Evolutionary conservation across 2,888 invertebrate species (phyloP), one percentile per base, ranked within the genome.

Genomic region (Creontiades dilutus): DNA sequence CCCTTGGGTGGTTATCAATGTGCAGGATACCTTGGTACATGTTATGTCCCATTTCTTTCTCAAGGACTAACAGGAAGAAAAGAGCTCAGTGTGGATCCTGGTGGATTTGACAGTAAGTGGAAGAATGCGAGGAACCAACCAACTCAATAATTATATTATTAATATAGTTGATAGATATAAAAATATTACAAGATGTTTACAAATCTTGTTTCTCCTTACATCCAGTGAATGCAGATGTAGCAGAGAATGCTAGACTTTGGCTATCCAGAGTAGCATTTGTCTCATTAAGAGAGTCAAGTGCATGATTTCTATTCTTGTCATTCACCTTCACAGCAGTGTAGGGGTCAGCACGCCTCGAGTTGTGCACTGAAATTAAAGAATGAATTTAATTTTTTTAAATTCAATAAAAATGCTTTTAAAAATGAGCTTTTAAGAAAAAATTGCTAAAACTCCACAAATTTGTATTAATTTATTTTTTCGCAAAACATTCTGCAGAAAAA

Each of bases 321-420:
- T 37, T 89, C 68, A 87, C 37, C 48, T 91, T 93, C 7, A 95
- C 94, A 57, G 94, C 94, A 2, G 95, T 94, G 92, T 96, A 96
- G 0, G 95, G 93, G 92, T 96, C 95, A 23, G 93, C 94, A 90
- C 95, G 93, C 91, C 95, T 94, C 1, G 95, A 95, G 92, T 96
- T 95, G 92, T 95, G 95, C 4, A 95, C 95, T 88, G 55, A n/a
- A 80, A 80, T 14, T 12, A 48, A 3, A 52, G 3, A 16, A 52
- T 37, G 7, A 37, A 7, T 37, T 4, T 37, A 7, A 7, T 37
- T 3, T 52, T 12, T 7, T 7, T 52, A 52, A 52, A 7, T 52
- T 52, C 48, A 13, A 48, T 7, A 48, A 48, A 48, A 48, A 11
- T 11, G 48, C 13, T 27, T 16, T 9, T 16, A n/a, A n/a, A n/a